Evolutionary conservation across 2,797 vertebrate species (phyloP), one percentile per base, ranked within the genome.

Genomic region (Paratrypauchen microcephalus): DNA sequence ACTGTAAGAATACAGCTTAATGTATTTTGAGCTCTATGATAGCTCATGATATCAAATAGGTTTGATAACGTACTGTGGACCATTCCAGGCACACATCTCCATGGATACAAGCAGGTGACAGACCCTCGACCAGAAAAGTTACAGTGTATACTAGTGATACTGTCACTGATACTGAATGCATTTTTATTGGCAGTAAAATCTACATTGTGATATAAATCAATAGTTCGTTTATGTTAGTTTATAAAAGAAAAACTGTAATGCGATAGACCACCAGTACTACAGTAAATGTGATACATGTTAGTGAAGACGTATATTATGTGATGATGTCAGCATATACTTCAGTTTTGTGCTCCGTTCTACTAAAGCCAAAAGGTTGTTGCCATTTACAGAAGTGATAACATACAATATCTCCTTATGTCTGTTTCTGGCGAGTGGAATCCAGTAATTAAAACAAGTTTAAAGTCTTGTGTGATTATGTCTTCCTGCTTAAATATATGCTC

Each of bases 371-470:
- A 39, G 39, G 23, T 9, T 63, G 12, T 15, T 45, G 36, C 36
- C n/a, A 13, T 63, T 23, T 26, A 45, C 21, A 41, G 7, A 9
- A 16, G 4, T 45, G 39, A 45, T 24, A 16, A 48, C 47, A 15
- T 7, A 23, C 32, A 23, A 9, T 62, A 6, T 23, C n/a, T 24
- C 16, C n/a, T 24, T 16, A 24, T 45, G 60, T 23, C n/a, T 13
- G 6, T 26, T 24, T 47, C 16, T 19, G 16, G 6, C 19, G 7
- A 47, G 13, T 9, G 36, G n/a, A 39, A 45, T 62, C 11, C 5
- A 39, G 23, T 39, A 64, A 64, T 64, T 64, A 64, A 47, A 64
- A 48, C 23, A 28, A 16, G 15, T 47, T 24, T 28, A 47, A 47
- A 47, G 13, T 26, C 23, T 30, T 50, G 21, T 65, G 15, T 30